Evolutionary conservation across 1,140 invertebrate genomes (phyloP).

Genomic region (Pentalonia nigronervosa): DNA sequence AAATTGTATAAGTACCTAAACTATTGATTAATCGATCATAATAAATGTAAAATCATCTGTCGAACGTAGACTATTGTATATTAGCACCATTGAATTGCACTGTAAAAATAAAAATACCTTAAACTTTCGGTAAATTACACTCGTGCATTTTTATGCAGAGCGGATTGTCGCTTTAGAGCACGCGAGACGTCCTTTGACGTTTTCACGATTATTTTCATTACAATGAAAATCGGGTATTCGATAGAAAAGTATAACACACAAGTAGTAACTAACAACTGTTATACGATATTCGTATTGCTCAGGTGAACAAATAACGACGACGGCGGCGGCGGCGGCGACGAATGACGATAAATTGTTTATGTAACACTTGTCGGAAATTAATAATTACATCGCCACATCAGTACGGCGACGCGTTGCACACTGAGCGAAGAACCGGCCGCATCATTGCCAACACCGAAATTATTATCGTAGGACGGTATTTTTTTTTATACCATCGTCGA

Average conservation of each 20-base stretch:
- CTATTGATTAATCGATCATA: neutral
- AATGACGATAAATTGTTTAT: conserved; percentile 17
- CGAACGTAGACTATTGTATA: neutral
- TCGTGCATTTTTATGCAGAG: neutral
- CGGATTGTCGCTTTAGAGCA: neutral
- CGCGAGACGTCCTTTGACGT: too few relatives aligned
- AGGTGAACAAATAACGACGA: neutral
- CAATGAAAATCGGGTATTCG: neutral
- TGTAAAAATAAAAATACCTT: neutral
- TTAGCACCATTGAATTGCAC: neutral
- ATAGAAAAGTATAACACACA: neutral
- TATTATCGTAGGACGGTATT: conserved; percentile 31
- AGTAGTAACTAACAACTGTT: neutral
- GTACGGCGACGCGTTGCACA: neutral
- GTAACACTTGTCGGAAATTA: conserved; percentile 4
- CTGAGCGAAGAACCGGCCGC: neutral
- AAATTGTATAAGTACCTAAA: neutral
- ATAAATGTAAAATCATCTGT: neutral
- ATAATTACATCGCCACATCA: neutral
- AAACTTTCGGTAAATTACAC: neutral
- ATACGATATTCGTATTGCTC: neutral
- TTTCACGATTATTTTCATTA: neutral
- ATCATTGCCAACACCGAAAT: conserved; percentile 17
- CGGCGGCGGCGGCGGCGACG: too few relatives aligned
- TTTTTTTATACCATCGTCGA: neutral